Conservation (phyloP, 2,113 vertebrate species). For the Syngnathoides biaculeatus region DNA sequence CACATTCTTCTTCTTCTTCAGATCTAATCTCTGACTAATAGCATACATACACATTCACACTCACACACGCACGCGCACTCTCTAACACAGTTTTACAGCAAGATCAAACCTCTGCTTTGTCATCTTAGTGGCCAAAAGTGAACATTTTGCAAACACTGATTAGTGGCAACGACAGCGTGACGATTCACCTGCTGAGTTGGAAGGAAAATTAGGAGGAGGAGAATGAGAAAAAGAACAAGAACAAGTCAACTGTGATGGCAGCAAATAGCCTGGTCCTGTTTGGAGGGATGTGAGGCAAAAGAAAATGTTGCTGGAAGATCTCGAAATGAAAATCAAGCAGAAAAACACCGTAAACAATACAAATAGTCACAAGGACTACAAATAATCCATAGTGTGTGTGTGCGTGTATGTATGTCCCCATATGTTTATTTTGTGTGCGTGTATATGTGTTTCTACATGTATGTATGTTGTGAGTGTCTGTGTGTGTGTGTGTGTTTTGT, state of each 20-base stretch:
- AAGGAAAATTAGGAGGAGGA: neutral
- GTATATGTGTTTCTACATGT: neutral
- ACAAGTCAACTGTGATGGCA: neutral
- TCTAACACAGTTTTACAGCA: neutral
- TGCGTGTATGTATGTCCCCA: neutral
- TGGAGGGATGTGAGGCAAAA: neutral
- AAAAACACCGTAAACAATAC: neutral
- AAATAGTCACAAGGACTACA: neutral
- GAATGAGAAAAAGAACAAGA: neutral
- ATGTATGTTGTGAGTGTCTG: neutral
- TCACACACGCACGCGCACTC: too few relatives aligned
- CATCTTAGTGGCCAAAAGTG: neutral
- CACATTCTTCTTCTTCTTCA: neutral
- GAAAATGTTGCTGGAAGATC: neutral
- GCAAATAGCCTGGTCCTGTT: neutral
- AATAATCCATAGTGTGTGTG: neutral
- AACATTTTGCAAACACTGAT: neutral
- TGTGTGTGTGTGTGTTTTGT: neutral
- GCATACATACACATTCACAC: neutral
- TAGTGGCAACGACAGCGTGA: neutral
- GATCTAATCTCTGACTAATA: neutral
- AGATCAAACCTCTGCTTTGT: neutral
- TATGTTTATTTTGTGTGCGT: neutral
- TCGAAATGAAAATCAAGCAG: neutral
- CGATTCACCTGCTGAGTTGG: neutral